Percentiles rank a stretch among this genome's conserved stretches.
phyloP scores from a whole-genome alignment of 1,140 invertebrate species.

The Drosophila quadrilineata region DNA sequence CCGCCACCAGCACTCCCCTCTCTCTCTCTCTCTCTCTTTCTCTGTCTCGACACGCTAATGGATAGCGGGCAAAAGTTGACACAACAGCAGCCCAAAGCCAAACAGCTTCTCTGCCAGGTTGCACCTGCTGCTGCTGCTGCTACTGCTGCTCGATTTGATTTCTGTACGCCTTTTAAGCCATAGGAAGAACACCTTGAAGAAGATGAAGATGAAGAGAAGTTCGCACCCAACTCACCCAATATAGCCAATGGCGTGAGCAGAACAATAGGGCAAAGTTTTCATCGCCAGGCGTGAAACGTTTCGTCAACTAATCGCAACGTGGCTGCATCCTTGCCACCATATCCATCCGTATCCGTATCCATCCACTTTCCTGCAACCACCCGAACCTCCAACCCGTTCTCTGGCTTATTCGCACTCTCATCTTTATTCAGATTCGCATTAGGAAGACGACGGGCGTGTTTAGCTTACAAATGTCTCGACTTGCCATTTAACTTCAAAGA shows the following conservation, averaged over 20 bases:
- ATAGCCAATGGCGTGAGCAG: conserved; percentile 5
- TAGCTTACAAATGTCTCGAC: conserved; percentile 16
- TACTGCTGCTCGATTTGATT: not conserved
- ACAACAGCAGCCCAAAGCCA: conserved; percentile 67
- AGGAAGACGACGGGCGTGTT: conserved; percentile 13
- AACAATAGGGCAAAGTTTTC: conserved; percentile 70
- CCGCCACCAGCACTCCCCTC: not conserved
- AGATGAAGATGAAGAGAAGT: conserved; percentile 34
- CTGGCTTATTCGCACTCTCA: not conserved
- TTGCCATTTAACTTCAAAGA: not conserved
- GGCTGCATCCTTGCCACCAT: conserved; percentile 1
- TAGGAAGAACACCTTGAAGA: conserved; percentile 14
- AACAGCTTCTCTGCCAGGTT: conserved; percentile 62
- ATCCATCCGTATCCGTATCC: not conserved
- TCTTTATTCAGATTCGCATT: not conserved
- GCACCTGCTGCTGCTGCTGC: conserved; percentile 60
- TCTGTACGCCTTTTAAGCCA: conserved; percentile 7
- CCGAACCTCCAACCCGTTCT: no score
- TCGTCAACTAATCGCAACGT: conserved; percentile 61
- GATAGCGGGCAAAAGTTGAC: conserved; percentile 75
- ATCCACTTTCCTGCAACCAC: no score
- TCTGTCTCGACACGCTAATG: conserved; percentile 60
- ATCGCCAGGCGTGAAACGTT: conserved; percentile 62
- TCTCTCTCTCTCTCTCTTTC: not conserved
- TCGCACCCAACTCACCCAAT: not conserved